Evolutionary conservation across 2,888 invertebrate species (phyloP).

Genomic region (Nudaria mundana): DNA sequence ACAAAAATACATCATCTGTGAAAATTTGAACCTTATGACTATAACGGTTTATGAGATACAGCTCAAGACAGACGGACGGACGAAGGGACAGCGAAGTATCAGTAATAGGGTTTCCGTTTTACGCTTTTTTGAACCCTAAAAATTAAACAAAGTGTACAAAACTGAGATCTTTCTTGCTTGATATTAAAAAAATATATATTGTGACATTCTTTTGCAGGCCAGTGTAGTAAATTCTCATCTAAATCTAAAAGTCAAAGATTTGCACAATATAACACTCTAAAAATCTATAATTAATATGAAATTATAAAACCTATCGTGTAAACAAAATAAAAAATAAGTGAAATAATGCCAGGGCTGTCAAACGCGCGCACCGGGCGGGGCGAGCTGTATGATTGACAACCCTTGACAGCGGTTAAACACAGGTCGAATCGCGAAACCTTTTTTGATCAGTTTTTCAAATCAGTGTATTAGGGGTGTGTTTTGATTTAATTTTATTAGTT

Average conservation of each 20-base stretch:
- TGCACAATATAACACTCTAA: too few relatives aligned
- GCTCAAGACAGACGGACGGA: too few relatives aligned
- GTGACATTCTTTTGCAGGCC: neutral
- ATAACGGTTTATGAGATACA: too few relatives aligned
- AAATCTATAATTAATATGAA: constrained; percentile 27
- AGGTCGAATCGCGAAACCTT: constrained; percentile 74
- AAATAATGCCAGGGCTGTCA: constrained; percentile 45
- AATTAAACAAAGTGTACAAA: too few relatives aligned
- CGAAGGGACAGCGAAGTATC: too few relatives aligned
- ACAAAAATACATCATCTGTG: too few relatives aligned
- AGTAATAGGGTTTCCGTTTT: too few relatives aligned
- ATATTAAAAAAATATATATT: too few relatives aligned
- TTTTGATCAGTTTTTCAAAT: constrained; percentile 38
- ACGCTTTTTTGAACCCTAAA: too few relatives aligned
- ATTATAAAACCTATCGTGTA: constrained; percentile 31
- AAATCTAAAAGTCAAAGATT: too few relatives aligned
- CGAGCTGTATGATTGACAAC: constrained; percentile 64
- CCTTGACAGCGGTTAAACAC: constrained; percentile 74
- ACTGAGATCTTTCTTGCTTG: too few relatives aligned
- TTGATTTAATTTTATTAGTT: constrained; percentile 36
- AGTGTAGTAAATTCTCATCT: neutral
- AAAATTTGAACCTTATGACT: too few relatives aligned
- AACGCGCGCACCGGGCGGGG: constrained; percentile 44
- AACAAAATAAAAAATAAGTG: constrained; percentile 35
- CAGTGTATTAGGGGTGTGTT: constrained; percentile 30